A percentile compares a stretch with the other conserved stretches of the same genome.
These are phyloP conservation scores for Drosophila repletoides DNA, from an alignment of 1,140 invertebrate genomes.

Conservation along the genomic window DNA sequence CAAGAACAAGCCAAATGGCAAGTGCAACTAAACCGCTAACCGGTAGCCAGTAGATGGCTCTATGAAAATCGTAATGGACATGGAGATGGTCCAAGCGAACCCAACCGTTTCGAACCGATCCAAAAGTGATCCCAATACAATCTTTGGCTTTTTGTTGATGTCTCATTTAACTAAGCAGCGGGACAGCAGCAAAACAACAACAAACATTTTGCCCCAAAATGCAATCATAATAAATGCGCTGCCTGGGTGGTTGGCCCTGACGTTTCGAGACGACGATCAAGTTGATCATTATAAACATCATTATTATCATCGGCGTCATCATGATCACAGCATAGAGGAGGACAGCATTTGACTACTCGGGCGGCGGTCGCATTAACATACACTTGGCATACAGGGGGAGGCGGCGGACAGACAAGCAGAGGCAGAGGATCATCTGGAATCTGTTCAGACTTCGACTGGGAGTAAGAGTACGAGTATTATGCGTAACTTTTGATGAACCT, in stretches of 20 bases:
- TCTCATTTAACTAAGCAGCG: slow-evolving; percentile 78
- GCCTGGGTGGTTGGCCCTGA: slow-evolving; percentile 61
- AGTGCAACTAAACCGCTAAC: slow-evolving; percentile 34
- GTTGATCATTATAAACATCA: slow-evolving; percentile 12
- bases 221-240: slow-evolving; percentile 78
- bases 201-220: slow-evolving; percentile 64
- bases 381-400: slow-evolving; percentile 1
- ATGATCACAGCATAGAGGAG: slow-evolving; percentile 12
- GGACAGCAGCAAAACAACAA: slow-evolving; percentile 39
- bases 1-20: slow-evolving; percentile 64
- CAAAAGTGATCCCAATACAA: slow-evolving; percentile 12
- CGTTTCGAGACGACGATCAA: slow-evolving; percentile 4
- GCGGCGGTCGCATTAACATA: slow-evolving; percentile 45
- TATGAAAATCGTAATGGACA: slow-evolving; percentile 8
- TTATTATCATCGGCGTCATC: background rate
- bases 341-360: slow-evolving; percentile 38
- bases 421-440: slow-evolving; percentile 1
- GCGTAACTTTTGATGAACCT: slow-evolving; percentile 62
- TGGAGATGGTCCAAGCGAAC: too few relatives aligned
- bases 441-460: background rate
- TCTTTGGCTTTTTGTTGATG: slow-evolving; percentile 49
- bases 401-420: background rate
- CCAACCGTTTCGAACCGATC: too few relatives aligned
- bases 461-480: slow-evolving; percentile 25
- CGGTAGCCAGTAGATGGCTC: slow-evolving; percentile 40